Evolutionary conservation across 2,113 vertebrate species (phyloP).

Genomic region (Nesogale talazaci): DNA sequence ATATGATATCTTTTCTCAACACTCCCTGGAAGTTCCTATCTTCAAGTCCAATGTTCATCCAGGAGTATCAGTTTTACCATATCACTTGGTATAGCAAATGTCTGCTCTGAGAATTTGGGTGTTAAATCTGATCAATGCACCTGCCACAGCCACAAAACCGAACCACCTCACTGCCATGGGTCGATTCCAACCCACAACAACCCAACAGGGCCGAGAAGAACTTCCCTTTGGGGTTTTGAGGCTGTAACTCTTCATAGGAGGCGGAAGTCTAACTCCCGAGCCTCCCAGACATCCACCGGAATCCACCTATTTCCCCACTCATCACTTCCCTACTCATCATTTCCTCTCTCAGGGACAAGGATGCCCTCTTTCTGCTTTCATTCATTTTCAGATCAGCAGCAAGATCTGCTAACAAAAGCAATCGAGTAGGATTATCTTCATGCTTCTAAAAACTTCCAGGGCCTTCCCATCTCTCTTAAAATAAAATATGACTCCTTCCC

Average conservation of each 20-base stretch:
- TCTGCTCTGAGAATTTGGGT: background rate
- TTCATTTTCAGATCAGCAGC: background rate
- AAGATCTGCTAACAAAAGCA: background rate
- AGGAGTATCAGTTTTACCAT: background rate
- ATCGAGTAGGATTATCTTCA: background rate
- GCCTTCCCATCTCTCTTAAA: background rate
- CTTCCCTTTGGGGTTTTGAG: too few species aligned
- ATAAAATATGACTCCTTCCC: background rate
- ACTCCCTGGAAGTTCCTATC: background rate
- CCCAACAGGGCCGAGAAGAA: too few species aligned
- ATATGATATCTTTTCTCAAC: slow-evolving; percentile 2
- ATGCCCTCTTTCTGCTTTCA: background rate
- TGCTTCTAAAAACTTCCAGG: background rate
- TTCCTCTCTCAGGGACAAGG: background rate
- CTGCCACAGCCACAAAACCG: background rate
- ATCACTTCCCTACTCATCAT: background rate
- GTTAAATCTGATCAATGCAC: background rate
- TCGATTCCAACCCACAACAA: too few species aligned
- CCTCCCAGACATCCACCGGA: background rate
- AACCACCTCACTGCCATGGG: background rate
- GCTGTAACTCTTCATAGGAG: too few species aligned
- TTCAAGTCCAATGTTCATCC: background rate
- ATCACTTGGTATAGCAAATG: background rate
- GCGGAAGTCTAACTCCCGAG: background rate
- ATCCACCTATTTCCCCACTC: background rate